phyloP scores from a whole-genome alignment of 2,113 vertebrate genomes.

The Ondatra zibethicus region DNA sequence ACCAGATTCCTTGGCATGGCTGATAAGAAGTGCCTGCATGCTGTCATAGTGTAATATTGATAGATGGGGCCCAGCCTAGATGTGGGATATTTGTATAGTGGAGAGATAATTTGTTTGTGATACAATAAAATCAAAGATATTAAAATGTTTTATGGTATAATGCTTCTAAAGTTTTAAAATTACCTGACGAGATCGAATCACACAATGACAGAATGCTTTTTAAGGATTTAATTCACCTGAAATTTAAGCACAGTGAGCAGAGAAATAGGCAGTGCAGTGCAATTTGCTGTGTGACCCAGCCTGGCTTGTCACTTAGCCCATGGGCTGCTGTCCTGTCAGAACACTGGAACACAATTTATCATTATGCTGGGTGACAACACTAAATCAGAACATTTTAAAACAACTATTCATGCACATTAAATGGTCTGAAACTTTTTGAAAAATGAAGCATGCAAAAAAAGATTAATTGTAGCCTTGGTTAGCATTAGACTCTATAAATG shows the following conservation, averaged over 20 bases:
- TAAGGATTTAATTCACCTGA: conserved; percentile 73
- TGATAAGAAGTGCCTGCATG: conserved; percentile 75
- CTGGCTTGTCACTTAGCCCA: conserved; percentile 26
- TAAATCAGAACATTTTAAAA: conserved; percentile 34
- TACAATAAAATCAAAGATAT: conserved; percentile 57
- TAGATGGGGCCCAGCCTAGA: conserved; percentile 56
- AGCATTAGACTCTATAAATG: background rate
- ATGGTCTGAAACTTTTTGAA: conserved; percentile 29
- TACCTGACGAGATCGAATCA: conserved; percentile 56
- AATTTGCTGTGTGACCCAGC: conserved; percentile 64
- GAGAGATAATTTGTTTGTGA: conserved; percentile 64
- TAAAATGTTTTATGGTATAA: conserved; percentile 58
- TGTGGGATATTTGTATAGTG: conserved; percentile 51
- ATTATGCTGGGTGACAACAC: background rate
- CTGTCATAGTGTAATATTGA: conserved; percentile 76
- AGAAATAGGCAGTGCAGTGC: conserved; percentile 1
- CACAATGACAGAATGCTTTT: conserved; percentile 58
- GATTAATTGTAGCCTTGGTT: conserved; percentile 14
- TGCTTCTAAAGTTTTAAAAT: conserved; percentile 58
- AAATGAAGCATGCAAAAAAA: background rate
- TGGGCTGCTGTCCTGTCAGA: background rate
- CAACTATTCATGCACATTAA: conserved; percentile 47
- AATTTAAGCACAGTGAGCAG: conserved; percentile 5
- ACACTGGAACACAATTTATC: conserved; percentile 56
- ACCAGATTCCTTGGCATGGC: conserved; percentile 73